phyloP scores from a whole-genome alignment of 2,888 invertebrate species.

The Hemicrepidius hirtus region DNA sequence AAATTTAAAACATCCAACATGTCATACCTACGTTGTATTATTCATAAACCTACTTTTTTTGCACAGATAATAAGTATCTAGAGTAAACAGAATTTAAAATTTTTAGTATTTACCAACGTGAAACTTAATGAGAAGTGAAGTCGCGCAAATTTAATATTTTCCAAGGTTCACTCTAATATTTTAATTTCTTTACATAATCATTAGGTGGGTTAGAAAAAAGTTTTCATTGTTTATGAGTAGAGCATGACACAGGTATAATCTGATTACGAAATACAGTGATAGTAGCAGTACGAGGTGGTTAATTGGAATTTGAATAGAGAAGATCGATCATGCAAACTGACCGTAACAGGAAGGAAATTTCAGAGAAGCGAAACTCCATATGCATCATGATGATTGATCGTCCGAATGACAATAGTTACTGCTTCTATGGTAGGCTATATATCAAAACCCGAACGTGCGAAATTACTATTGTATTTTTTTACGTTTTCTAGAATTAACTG shows the following conservation, averaged over 20 bases:
- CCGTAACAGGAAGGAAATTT: slow-evolving; percentile 32
- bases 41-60: too few relatives aligned
- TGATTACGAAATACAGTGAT: slow-evolving; percentile 13
- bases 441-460: not conserved
- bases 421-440: not conserved
- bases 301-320: slow-evolving; percentile 25
- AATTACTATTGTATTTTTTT: not conserved
- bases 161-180: too few relatives aligned
- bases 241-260: slow-evolving; percentile 5
- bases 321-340: slow-evolving; percentile 19
- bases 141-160: too few relatives aligned
- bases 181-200: too few relatives aligned
- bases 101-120: too few relatives aligned
- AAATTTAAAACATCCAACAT: too few relatives aligned
- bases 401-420: slow-evolving; percentile 13
- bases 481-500: too few relatives aligned
- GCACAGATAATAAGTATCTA: too few relatives aligned
- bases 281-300: slow-evolving; percentile 6
- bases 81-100: too few relatives aligned
- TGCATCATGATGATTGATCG: slow-evolving; percentile 27
- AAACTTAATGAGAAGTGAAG: too few relatives aligned
- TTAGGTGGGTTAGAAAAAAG: too few relatives aligned
- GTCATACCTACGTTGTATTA: too few relatives aligned
- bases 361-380: slow-evolving; percentile 23
- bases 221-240: slow-evolving; percentile 5